A percentile compares a stretch with the other conserved stretches of the same genome.
These are phyloP conservation scores for Pentamera pediparva DNA, from an alignment of 53 echinoderm and acorn worm species.

Conservation along the genomic window DNA sequence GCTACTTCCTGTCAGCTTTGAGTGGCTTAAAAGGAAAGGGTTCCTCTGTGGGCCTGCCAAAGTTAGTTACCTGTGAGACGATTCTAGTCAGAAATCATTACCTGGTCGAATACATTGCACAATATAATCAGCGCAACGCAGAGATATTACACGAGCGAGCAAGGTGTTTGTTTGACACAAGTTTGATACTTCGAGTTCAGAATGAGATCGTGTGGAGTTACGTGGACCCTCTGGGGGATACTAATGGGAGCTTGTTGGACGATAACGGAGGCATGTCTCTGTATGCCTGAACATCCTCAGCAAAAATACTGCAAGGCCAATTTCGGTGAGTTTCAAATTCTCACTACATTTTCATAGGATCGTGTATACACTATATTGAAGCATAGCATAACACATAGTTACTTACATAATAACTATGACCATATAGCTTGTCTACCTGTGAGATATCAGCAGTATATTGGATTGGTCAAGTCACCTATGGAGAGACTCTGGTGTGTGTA, in stretches of 20 bases:
- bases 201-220: not conserved
- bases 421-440: no score
- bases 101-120: no score
- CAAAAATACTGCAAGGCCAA: conserved; percentile 26
- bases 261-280: conserved; percentile 1
- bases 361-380: not conserved
- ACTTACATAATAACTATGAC: no score
- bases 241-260: not conserved
- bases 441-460: no score
- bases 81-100: no score
- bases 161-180: no score
- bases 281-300: conserved; percentile 25
- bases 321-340: conserved; percentile 23
- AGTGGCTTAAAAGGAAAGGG: conserved; percentile 18
- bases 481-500: no score
- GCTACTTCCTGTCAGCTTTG: conserved; percentile 10
- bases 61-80: not conserved
- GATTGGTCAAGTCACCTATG: no score
- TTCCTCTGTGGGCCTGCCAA: not conserved
- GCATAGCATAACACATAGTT: no score
- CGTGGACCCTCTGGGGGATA: not conserved
- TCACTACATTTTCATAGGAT: not conserved
- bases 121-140: no score
- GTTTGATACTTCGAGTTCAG: no score
- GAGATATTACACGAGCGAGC: no score